Evolutionary conservation across 2,113 vertebrate genomes (phyloP), one percentile per base, ranked within the genome.

Genomic region (Eublepharis macularius): DNA sequence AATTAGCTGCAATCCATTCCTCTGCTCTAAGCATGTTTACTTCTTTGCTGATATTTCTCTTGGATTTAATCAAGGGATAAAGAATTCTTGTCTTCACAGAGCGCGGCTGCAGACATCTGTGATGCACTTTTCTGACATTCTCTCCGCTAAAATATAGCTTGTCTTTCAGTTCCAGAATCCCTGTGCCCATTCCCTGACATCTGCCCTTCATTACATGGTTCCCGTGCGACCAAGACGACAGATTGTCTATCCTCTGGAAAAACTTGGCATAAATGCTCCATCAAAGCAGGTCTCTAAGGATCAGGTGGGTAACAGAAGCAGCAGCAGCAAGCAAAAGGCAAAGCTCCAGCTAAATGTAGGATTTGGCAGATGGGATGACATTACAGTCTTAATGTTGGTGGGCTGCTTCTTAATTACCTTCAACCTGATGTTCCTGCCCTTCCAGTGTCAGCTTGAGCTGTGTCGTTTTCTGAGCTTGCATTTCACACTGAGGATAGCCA

Each of bases 241-340:
- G 97, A 98, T 99, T 97, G 95, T 97, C 95, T 99, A 97, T 96
- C 98, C 98, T 68, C 97, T 98, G 97, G 95, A 97, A 95, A 97
- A 98, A 95, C 98, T 99, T 93, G 98, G 97, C 95, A 91, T 91
- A 94, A 98, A 98, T 57, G 97, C 97, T 89, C 98, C 98, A 11
- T 97, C 98, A 90, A 95, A 94, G 90, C 96, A 86, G 87, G 95
- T 99, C 97, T 98, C 96, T 78, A 91, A 96, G 95, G 95, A 98
- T 86, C 97, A 97, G 97, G 97, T 97, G 97, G 97, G 97, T 98
- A 96, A 87, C 93, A 87, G 95, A 94, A 94, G 93, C 81, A 91
- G 95, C 81, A 91, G 95, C 94, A 96, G 95, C 95, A 95, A 95
- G 94, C 95, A 89, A 92, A 95, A 92, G 97, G 95, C 94, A 41